phyloP scores from a whole-genome alignment of 2,888 invertebrate species.

The Scrobipalpa atriplicella region DNA sequence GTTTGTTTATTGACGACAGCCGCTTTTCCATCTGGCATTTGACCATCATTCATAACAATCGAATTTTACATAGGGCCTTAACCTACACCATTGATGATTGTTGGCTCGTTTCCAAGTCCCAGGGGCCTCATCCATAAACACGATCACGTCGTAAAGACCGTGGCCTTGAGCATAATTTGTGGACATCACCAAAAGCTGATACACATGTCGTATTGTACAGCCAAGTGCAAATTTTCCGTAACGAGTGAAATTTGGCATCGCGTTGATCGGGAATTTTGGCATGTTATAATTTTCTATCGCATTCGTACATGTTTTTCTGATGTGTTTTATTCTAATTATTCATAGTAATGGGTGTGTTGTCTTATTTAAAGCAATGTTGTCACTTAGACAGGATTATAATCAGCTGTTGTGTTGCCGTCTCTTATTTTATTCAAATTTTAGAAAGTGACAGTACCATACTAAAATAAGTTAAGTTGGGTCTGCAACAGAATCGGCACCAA shows the following conservation, averaged over 20 bases:
- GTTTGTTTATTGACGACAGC: too few species aligned
- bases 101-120: background rate
- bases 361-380: too few species aligned
- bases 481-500: too few species aligned
- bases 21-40: background rate
- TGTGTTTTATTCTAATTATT: too few species aligned
- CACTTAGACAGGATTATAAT: too few species aligned
- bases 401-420: too few species aligned
- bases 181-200: background rate
- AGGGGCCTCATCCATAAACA: background rate
- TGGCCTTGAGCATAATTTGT: background rate
- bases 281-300: background rate
- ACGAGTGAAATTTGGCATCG: slow-evolving; percentile 4
- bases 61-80: background rate
- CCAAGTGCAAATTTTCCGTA: slow-evolving; percentile 1
- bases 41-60: background rate
- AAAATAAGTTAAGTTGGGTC: too few species aligned
- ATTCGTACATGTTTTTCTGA: background rate
- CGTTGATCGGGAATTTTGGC: background rate
- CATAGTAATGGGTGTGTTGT: background rate
- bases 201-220: background rate
- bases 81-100: background rate
- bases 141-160: background rate
- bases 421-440: too few species aligned
- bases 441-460: too few species aligned